These are phyloP conservation scores for Aphodius sticticus DNA, from an alignment of 2,888 invertebrate genomes.

Conservation along the genomic window DNA sequence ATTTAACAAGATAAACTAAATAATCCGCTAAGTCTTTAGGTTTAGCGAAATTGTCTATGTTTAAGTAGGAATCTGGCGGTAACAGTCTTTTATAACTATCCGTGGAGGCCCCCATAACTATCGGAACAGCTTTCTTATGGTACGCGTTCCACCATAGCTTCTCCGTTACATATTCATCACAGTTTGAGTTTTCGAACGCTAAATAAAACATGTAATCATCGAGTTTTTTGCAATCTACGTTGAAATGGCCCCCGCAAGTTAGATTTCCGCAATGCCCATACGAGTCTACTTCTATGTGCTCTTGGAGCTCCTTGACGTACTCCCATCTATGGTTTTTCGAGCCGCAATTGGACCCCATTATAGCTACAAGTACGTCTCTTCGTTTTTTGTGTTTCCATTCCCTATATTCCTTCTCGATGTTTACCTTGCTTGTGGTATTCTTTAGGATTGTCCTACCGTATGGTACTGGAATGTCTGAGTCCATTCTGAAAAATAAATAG, in stretches of 20 bases:
- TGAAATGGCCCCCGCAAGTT: constrained; percentile 72
- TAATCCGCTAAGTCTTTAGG: constrained; percentile 64
- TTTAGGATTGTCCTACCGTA: constrained; percentile 67
- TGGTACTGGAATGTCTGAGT: constrained; percentile 72
- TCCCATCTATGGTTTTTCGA: constrained; percentile 62
- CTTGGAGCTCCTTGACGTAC: constrained; percentile 65
- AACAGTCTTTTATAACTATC: constrained; percentile 62
- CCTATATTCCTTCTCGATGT: constrained; percentile 28
- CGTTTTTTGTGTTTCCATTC: constrained; percentile 59
- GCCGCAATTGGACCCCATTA: constrained; percentile 69
- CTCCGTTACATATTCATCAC: constrained; percentile 75
- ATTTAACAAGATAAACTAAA: constrained; percentile 61
- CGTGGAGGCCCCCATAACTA: constrained; percentile 69
- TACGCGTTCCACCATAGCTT: constrained; percentile 74
- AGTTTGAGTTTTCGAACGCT: constrained; percentile 75
- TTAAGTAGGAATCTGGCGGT: constrained; percentile 71
- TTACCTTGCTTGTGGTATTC: constrained; percentile 30
- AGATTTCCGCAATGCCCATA: constrained; percentile 65
- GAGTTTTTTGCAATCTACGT: constrained; percentile 65
- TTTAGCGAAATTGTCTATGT: constrained; percentile 65
- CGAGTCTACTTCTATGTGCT: constrained; percentile 67
- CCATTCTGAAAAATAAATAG: constrained; percentile 61
- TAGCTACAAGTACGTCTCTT: constrained; percentile 61
- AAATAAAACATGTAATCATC: constrained; percentile 72
- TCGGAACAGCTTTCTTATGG: constrained; percentile 68